Evolutionary conservation across 2,113 vertebrate species (phyloP).

Genomic region (Pollimyrus isidori): DNA sequence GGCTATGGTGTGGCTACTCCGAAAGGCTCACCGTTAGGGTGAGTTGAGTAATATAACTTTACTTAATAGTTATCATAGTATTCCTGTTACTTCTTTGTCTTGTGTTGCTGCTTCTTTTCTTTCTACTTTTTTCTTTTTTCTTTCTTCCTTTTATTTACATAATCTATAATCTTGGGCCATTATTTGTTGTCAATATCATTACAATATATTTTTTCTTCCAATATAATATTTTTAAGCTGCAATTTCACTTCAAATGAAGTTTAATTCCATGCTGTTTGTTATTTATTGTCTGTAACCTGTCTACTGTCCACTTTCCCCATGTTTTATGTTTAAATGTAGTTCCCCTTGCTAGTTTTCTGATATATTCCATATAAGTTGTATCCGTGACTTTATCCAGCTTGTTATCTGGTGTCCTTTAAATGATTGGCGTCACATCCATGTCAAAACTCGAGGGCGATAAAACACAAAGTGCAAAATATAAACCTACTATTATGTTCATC

Average conservation of each 20-base stretch:
- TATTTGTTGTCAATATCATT: constrained; percentile 71
- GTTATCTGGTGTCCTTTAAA: neutral
- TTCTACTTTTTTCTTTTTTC: neutral
- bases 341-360: constrained; percentile 85
- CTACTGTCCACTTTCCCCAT: constrained; percentile 82
- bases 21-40: constrained; percentile 74
- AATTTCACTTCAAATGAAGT: constrained; percentile 72
- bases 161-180: constrained; percentile 58
- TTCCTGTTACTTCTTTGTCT: constrained; percentile 99
- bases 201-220: constrained; percentile 63
- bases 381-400: neutral
- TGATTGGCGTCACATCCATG: neutral
- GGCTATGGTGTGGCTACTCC: constrained; percentile 99
- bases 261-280: constrained; percentile 89
- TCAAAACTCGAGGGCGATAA: neutral
- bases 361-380: constrained; percentile 82
- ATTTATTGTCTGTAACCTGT: constrained; percentile 70
- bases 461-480: neutral
- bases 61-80: constrained; percentile 88
- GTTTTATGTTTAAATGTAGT: constrained; percentile 81
- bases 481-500: neutral
- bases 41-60: constrained; percentile 21
- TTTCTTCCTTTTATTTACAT: neutral
- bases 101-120: constrained; percentile 69
- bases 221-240: constrained; percentile 74